Base-by-base conservation (phyloP, 2,888 invertebrate species). In the Campoplex nolae region DNA sequence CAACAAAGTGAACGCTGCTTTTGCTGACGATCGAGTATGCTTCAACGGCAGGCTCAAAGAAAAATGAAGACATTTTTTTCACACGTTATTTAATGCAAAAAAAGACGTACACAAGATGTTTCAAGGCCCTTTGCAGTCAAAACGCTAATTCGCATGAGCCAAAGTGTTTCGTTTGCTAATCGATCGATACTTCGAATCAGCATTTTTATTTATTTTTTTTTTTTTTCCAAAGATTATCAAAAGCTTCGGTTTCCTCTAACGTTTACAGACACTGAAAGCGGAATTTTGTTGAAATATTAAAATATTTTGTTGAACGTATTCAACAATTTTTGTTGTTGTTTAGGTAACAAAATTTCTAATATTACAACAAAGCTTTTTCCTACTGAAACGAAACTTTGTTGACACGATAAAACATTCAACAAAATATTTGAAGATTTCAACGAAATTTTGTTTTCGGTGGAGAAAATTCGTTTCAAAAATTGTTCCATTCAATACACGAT, bases 1-100 rank as follows among this genome's bases (percentile, higher is more conserved):
- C 18, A 56, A 62, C 75, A 84, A 71, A 76, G 84, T 51, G 58
- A 51, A 67, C 74, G 68, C 56, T 48, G 6, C 28, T 45, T 62
- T 62, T 74, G 42, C n/a, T 45, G 42, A 13, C 62, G 38, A n/a
- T 82, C 67, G 42, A 75, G 62, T 38, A 51, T 32, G 38, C 74
- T 51, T 80, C 68, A 54, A 76, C 71, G n/a, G 62, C n/a, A 28
- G 28, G 58, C 2, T 70, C 54, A 70, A 83, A 76, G 67, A 62
- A 56, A 67, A 76, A 67, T 51, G 28, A 13, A 58, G 3, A 54
- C 2, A 16, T 70, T n/a, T 65, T 38, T 38, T 38, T 45, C 23
- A 38, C 2, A 28, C 16, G 54, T 35, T 65, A 28, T 9, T 45
- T 18, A 0, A 45, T 32, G 16, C 18, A 35, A 35, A 45, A 58